Percentiles rank a stretch among this genome's conserved stretches.
Evolutionary conservation across 2,888 invertebrate species (phyloP).

Genomic region (Ernsta delagoae): DNA sequence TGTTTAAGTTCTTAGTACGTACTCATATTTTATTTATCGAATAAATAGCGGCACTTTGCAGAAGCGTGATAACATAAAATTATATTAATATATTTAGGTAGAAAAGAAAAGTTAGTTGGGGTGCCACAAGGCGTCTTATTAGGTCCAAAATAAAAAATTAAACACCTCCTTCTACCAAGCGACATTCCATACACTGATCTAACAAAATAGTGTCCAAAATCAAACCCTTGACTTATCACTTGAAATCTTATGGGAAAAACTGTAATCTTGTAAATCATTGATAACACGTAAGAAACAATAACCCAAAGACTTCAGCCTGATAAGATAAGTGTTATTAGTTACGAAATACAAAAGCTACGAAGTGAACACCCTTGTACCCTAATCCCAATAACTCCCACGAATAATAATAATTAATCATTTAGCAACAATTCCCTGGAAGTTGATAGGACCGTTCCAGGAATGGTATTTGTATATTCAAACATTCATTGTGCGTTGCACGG

Average conservation of each 20-base stretch:
- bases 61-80: background rate
- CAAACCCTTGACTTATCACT: background rate
- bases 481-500: background rate
- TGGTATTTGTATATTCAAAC: conserved; percentile 6
- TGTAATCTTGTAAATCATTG: background rate
- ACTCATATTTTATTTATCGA: conserved; percentile 1
- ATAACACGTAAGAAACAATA: background rate
- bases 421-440: background rate
- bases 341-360: background rate
- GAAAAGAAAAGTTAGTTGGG: background rate
- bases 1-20: background rate
- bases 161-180: background rate
- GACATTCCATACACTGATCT: background rate
- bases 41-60: background rate
- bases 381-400: background rate
- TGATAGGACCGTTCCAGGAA: conserved; percentile 19
- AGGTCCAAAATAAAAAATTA: background rate
- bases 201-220: background rate
- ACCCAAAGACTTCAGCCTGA: too few species aligned
- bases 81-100: background rate
- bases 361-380: background rate
- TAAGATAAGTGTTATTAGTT: background rate
- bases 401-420: background rate
- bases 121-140: background rate
- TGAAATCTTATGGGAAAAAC: background rate